Evolutionary conservation across 2,113 vertebrate species (phyloP).

Genomic region (Pseudorectes ferrugineus): DNA sequence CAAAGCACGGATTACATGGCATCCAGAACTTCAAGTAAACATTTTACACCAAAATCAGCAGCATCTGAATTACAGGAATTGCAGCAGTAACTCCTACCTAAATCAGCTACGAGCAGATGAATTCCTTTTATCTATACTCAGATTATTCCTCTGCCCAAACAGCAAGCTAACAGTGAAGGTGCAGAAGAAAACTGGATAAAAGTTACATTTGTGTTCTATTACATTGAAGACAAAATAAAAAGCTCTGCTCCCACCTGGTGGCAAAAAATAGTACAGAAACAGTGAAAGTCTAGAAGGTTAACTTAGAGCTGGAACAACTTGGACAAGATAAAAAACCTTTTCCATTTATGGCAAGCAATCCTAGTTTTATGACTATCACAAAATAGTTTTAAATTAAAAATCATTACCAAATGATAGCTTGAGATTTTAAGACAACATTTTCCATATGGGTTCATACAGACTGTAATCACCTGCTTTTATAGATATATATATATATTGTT

Average conservation of each 20-base stretch:
- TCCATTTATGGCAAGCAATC: not conserved
- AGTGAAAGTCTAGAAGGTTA: not conserved
- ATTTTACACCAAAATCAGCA: accelerated
- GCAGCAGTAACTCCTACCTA: not conserved
- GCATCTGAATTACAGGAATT: not conserved
- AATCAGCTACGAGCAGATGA: not conserved
- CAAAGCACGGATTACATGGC: not conserved
- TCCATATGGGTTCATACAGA: not conserved
- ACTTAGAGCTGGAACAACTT: not conserved
- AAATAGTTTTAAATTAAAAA: not conserved
- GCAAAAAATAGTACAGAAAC: not conserved
- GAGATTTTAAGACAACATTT: not conserved
- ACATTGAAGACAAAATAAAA: not conserved
- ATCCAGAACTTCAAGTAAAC: not conserved
- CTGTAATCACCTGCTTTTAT: not conserved
- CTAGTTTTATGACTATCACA: not conserved
- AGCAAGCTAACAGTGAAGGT: not conserved
- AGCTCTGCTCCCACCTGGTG: not conserved
- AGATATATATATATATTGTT: not conserved
- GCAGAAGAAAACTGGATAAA: not conserved
- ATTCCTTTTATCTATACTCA: not conserved
- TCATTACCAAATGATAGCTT: not conserved
- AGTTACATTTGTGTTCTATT: not conserved
- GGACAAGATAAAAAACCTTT: not conserved
- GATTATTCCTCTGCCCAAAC: not conserved